A percentile compares a stretch with the other conserved stretches of the same genome.
phyloP scores from a whole-genome alignment of 2,797 vertebrate species.

The Parambassis ranga region DNA sequence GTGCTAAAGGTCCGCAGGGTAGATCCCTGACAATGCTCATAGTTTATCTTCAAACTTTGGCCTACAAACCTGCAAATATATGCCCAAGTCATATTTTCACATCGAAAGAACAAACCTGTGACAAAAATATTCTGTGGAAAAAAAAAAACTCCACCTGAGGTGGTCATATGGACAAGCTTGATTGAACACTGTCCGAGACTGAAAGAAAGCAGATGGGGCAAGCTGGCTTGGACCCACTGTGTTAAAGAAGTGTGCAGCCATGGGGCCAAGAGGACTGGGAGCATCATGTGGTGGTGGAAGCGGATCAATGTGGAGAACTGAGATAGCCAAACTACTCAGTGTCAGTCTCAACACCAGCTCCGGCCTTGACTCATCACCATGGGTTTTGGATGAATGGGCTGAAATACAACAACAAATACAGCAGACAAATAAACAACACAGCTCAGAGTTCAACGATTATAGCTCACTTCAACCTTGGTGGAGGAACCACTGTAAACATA shows the following conservation, averaged over 20 bases:
- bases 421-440: neutral
- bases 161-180: constrained; percentile 96
- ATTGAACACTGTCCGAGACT: constrained; percentile 87
- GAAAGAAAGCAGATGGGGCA: constrained; percentile 82
- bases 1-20: constrained; percentile 86
- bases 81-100: constrained; percentile 8
- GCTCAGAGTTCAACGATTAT: neutral
- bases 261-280: constrained; percentile 87
- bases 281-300: constrained; percentile 90
- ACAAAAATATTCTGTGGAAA: neutral
- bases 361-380: constrained; percentile 93
- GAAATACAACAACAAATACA: constrained; percentile 55
- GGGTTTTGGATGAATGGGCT: constrained; percentile 91
- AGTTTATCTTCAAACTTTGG: constrained; percentile 88
- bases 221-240: constrained; percentile 83
- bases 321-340: constrained; percentile 87
- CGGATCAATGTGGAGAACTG: constrained; percentile 97
- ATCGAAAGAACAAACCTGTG: neutral
- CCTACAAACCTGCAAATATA: constrained; percentile 86
- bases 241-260: constrained; percentile 91
- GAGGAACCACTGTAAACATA: too few relatives aligned
- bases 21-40: constrained; percentile 92
- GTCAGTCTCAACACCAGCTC: constrained; percentile 90
- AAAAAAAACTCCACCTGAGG: constrained; percentile 84
- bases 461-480: neutral